A percentile compares a stretch with the other conserved stretches of the same genome.
Conservation (phyloP, 2,888 invertebrate genomes). For the Plutella xylostella region DNA sequence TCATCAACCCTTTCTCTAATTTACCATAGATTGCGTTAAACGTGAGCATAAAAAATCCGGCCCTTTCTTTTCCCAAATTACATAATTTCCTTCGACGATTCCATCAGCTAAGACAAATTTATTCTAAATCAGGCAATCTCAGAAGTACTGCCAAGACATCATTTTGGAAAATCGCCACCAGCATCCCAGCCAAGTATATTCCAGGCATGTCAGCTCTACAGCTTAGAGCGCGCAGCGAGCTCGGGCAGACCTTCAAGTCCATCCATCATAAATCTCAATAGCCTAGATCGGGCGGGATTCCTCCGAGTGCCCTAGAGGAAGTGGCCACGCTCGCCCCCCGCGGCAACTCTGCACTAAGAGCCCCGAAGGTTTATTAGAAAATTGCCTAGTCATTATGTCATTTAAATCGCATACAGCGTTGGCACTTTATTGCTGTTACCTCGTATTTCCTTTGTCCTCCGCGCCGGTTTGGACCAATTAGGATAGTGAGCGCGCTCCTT, state of each 20-base stretch:
- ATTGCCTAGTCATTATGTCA: slow-evolving; percentile 69
- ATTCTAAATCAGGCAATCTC: too few relatives aligned
- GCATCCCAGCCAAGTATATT: too few relatives aligned
- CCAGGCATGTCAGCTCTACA: too few relatives aligned
- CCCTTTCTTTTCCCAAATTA: too few relatives aligned
- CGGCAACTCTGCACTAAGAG: slow-evolving; percentile 53
- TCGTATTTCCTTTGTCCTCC: slow-evolving; percentile 65
- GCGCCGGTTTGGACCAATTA: slow-evolving; percentile 60
- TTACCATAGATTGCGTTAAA: too few relatives aligned
- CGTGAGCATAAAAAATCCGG: too few relatives aligned
- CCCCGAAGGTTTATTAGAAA: slow-evolving; percentile 69
- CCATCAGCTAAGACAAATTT: too few relatives aligned
- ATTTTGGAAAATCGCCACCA: too few relatives aligned
- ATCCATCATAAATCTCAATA: slow-evolving; percentile 3
- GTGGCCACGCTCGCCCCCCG: slow-evolving; percentile 57
- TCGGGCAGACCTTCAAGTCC: background rate
- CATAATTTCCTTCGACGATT: too few relatives aligned
- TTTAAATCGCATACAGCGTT: slow-evolving; percentile 70
- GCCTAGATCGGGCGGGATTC: slow-evolving; percentile 19
- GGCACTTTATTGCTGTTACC: slow-evolving; percentile 59
- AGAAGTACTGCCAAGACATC: too few relatives aligned
- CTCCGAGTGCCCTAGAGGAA: slow-evolving; percentile 57
- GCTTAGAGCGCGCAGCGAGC: too few relatives aligned
- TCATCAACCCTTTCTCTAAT: too few relatives aligned
- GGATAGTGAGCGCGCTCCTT: slow-evolving; percentile 48